phyloP scores from a whole-genome alignment of 37 sponge, comb jelly and placozoan genomes.

The Oscarella lobularis region DNA sequence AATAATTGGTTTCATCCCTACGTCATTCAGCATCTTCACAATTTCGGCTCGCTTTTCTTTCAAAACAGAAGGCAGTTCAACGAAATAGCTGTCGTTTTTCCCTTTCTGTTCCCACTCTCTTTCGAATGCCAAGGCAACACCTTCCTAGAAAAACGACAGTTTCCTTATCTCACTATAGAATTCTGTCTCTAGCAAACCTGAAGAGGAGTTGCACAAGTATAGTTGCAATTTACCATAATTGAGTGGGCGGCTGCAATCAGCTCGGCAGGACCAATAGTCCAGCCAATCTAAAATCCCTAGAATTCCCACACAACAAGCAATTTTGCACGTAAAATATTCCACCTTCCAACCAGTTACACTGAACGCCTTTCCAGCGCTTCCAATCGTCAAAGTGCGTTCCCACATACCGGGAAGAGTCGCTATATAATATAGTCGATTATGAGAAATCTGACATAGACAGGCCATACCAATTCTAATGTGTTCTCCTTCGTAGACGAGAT shows the following conservation, averaged over 20 bases:
- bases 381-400: slow-evolving; percentile 90
- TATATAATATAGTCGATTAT: too few relatives aligned
- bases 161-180: not conserved
- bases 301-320: slow-evolving; percentile 4
- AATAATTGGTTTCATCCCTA: slow-evolving; percentile 71
- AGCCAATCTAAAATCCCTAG: slow-evolving; percentile 49
- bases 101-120: slow-evolving; percentile 33
- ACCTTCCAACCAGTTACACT: slow-evolving; percentile 97
- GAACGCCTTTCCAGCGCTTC: slow-evolving; percentile 97
- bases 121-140: slow-evolving; percentile 59
- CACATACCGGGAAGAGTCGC: slow-evolving; percentile 95
- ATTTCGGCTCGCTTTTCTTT: slow-evolving; percentile 63
- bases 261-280: slow-evolving; percentile 76
- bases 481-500: slow-evolving; percentile 68
- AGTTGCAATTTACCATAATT: slow-evolving; percentile 28
- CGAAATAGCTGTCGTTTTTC: slow-evolving; percentile 63
- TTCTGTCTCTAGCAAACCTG: slow-evolving; percentile 18
- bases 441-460: too few relatives aligned
- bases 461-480: slow-evolving; percentile 62
- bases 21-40: slow-evolving; percentile 46
- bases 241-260: slow-evolving; percentile 53
- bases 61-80: slow-evolving; percentile 25
- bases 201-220: slow-evolving; percentile 60
- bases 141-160: slow-evolving; percentile 49
- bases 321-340: not conserved